Evolutionary conservation across 2,797 vertebrate genomes (phyloP).

Genomic region (Garrulus glandarius): DNA sequence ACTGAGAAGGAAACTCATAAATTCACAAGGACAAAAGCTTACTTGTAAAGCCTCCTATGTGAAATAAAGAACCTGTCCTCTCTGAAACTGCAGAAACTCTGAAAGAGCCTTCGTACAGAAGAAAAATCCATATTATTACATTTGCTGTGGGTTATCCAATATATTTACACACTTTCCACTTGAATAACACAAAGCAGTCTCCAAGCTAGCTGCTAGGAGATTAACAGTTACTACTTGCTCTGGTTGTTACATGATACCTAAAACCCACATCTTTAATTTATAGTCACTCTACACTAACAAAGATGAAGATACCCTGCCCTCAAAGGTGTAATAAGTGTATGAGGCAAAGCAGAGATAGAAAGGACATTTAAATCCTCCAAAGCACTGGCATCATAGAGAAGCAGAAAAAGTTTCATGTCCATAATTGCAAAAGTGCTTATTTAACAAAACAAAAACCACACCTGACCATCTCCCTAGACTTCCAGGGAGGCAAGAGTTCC

Average conservation of each 20-base stretch:
- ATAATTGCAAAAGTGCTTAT: neutral
- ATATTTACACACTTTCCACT: neutral
- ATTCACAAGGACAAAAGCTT: neutral
- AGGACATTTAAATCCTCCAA: neutral
- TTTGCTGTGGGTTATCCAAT: neutral
- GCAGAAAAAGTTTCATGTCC: neutral
- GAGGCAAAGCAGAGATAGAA: neutral
- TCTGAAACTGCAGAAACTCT: neutral
- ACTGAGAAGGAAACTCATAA: neutral
- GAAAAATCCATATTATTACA: neutral
- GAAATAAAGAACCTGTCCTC: neutral
- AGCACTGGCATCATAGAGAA: neutral
- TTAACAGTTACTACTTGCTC: neutral
- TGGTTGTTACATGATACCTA: neutral
- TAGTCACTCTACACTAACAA: neutral
- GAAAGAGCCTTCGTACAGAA: slow-evolving; percentile 14
- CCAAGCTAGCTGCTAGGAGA: neutral
- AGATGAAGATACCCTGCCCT: neutral
- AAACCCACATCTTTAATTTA: neutral
- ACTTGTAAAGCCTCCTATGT: slow-evolving; percentile 1
- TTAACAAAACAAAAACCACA: neutral
- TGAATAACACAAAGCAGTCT: neutral
- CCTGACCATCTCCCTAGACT: neutral
- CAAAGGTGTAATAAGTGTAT: neutral
- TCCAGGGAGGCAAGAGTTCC: neutral